These are phyloP conservation scores for Bubo scandiacus DNA, from an alignment of 2,113 vertebrate species.

Conservation along the genomic window DNA sequence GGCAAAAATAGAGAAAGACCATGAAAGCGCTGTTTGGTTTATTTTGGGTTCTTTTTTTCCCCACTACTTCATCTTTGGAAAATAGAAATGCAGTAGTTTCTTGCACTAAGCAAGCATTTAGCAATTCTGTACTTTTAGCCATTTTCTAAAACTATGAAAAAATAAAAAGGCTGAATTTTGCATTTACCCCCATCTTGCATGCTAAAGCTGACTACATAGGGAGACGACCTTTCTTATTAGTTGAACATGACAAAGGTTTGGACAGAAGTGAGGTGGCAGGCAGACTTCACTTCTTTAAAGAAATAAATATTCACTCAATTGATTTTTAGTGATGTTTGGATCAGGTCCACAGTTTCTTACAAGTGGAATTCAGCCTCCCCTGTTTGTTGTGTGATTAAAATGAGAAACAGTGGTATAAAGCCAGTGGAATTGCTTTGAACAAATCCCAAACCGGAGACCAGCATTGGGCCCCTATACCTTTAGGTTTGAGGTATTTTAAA, in stretches of 20 bases:
- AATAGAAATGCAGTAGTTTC: neutral
- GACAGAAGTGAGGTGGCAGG: neutral
- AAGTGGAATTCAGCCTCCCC: neutral
- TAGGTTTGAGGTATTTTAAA: slow-evolving; percentile 43
- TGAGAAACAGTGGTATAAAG: neutral
- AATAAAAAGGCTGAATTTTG: neutral
- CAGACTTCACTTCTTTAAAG: neutral
- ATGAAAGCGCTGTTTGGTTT: neutral
- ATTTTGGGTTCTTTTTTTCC: neutral
- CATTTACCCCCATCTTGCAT: rapidly evolving
- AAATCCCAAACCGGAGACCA: neutral
- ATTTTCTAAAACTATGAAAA: neutral
- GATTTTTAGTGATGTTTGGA: neutral
- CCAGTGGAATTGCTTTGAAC: slow-evolving; percentile 14
- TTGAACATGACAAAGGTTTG: neutral
- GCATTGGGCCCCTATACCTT: neutral
- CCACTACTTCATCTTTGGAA: neutral
- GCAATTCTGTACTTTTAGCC: neutral
- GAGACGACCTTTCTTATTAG: neutral
- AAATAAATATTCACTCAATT: neutral
- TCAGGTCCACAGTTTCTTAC: neutral
- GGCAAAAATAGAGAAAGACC: neutral
- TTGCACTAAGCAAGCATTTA: neutral
- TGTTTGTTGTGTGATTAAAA: neutral
- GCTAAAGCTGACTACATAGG: rapidly evolving